Evolutionary conservation across 2,113 vertebrate genomes (phyloP).

Genomic region (Malurus melanocephalus): DNA sequence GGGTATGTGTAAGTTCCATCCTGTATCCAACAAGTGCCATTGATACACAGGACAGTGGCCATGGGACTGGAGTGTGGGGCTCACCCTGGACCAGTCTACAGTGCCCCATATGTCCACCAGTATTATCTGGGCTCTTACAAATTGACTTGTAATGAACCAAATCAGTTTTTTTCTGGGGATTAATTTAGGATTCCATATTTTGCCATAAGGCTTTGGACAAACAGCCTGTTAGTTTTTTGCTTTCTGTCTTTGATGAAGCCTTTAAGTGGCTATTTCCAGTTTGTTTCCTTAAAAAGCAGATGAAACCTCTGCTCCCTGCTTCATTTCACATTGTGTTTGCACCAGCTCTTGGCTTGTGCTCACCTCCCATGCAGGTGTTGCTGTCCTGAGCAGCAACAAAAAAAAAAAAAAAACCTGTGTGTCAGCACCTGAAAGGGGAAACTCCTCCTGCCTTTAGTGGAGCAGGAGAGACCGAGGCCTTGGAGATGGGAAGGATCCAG

Average conservation of each 20-base stretch:
- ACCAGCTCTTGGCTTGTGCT: neutral
- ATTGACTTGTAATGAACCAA: neutral
- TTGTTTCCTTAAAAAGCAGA: neutral
- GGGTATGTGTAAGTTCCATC: neutral
- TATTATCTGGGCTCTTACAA: neutral
- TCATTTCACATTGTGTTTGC: neutral
- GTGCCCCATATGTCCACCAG: neutral
- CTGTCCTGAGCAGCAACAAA: neutral
- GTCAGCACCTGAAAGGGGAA: neutral
- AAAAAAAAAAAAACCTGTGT: neutral
- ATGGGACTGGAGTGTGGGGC: rapidly evolving
- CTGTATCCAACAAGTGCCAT: neutral
- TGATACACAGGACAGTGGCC: neutral
- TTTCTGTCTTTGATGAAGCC: neutral
- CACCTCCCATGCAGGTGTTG: neutral
- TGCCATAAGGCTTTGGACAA: neutral
- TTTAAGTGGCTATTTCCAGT: neutral
- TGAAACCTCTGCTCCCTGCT: neutral
- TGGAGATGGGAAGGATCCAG: neutral
- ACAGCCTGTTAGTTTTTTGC: neutral
- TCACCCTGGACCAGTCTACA: neutral
- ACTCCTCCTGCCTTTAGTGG: neutral
- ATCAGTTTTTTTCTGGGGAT: neutral
- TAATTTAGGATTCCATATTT: neutral
- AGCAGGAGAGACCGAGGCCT: neutral